phyloP scores from a whole-genome alignment of 1,140 invertebrate genomes.

The Lepidotrigona ventralis region DNA sequence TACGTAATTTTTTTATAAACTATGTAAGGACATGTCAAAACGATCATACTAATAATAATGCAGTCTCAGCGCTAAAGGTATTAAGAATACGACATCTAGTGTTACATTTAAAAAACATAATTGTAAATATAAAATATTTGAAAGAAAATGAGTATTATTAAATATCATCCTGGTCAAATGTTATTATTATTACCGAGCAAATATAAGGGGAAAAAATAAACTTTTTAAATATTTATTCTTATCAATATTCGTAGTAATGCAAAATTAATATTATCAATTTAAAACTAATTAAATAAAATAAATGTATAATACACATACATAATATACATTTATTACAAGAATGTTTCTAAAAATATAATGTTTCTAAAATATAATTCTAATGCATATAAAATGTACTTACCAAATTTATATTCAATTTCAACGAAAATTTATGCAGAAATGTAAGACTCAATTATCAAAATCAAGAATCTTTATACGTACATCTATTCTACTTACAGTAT shows the following conservation, averaged over 20 bases:
- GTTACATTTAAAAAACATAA: background rate
- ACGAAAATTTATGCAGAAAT: slow-evolving; percentile 27
- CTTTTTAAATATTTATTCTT: background rate
- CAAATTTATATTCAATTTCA: background rate
- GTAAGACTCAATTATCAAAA: background rate
- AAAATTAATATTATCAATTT: background rate
- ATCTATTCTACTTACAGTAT: slow-evolving; percentile 11
- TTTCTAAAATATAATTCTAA: too few species aligned
- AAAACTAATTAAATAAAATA: background rate
- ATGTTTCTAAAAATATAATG: background rate
- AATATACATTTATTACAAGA: background rate
- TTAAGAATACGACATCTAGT: slow-evolving; percentile 5
- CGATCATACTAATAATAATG: too few species aligned
- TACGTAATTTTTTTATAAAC: background rate
- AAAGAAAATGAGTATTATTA: background rate
- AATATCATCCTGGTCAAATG: background rate
- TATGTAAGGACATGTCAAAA: too few species aligned
- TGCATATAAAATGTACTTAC: background rate
- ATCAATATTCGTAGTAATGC: background rate
- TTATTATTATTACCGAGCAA: background rate
- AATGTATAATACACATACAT: too few species aligned
- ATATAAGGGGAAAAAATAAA: background rate
- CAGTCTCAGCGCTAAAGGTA: too few species aligned
- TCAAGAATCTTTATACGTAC: slow-evolving; percentile 10
- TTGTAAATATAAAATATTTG: background rate